phyloP scores from a whole-genome alignment of 2,888 invertebrate species.

The Pristionchus entomophagus region DNA sequence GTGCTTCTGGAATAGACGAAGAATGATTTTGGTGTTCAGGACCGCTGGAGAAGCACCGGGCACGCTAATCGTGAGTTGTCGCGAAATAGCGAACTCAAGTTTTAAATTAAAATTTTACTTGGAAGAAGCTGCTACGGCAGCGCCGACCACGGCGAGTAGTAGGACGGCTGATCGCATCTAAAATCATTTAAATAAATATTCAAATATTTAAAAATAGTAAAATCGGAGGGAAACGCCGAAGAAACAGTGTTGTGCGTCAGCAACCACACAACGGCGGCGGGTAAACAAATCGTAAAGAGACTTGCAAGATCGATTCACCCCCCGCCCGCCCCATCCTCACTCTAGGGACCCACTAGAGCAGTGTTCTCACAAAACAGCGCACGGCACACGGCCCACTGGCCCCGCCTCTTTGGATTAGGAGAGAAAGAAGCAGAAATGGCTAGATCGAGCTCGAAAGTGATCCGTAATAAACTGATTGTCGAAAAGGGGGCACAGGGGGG shows the following conservation, averaged over 20 bases:
- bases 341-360: not conserved
- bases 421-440: not conserved
- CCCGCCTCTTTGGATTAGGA: not conserved
- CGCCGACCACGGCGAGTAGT: not conserved
- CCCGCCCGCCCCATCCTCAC: not conserved
- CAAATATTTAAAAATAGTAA: not conserved
- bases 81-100: no score
- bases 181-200: not conserved
- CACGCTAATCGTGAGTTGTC: no score
- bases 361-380: slow-evolving; percentile 12
- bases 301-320: slow-evolving; percentile 8
- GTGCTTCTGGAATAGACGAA: no score
- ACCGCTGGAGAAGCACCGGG: no score
- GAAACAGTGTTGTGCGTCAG: not conserved
- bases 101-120: no score
- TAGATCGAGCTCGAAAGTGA: not conserved
- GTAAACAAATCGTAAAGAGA: slow-evolving; percentile 40
- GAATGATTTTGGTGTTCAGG: no score
- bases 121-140: slow-evolving; percentile 73
- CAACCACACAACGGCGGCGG: no score
- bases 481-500: not conserved
- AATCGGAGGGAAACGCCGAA: not conserved
- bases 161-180: slow-evolving; percentile 21
- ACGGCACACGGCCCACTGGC: not conserved
- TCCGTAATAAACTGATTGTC: slow-evolving; percentile 16